Conservation (phyloP, 2,113 vertebrate species). For the Mormyrus iriodes region DNA sequence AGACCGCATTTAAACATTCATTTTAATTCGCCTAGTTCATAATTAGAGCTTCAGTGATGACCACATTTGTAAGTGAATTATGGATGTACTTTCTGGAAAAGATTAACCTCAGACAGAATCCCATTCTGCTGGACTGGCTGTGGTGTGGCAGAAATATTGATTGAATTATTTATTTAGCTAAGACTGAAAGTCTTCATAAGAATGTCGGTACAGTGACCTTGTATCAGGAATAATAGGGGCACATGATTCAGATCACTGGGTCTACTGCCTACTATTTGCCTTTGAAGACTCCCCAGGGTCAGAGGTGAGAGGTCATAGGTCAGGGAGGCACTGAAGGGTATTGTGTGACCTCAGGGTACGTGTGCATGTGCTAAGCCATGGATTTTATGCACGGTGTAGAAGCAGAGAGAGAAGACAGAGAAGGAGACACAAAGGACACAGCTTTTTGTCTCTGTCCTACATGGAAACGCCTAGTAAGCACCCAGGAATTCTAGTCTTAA, state of each 20-base stretch:
- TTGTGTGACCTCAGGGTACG: not conserved
- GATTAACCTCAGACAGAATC: not conserved
- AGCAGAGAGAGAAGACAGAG: not conserved
- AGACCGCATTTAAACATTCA: not conserved
- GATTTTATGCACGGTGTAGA: not conserved
- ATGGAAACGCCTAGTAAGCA: not conserved
- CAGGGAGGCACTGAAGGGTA: not conserved
- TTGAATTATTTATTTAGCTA: not conserved
- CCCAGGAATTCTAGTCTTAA: not conserved
- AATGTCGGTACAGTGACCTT: conserved; percentile 34
- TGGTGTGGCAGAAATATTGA: not conserved
- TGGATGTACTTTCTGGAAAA: conserved; percentile 17
- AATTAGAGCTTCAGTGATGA: not conserved
- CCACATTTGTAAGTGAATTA: conserved; percentile 32
- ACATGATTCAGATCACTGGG: not conserved
- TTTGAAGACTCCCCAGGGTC: not conserved
- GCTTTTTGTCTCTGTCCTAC: not conserved
- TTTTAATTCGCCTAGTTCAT: not conserved
- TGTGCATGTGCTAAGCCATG: not conserved
- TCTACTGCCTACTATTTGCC: not conserved
- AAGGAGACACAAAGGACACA: not conserved
- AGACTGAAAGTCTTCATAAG: conserved; percentile 21
- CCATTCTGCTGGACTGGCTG: not conserved
- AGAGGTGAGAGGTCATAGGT: not conserved
- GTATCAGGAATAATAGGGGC: conserved; percentile 41